Percentiles rank a stretch among this genome's conserved stretches.
phyloP scores from a whole-genome alignment of 2,113 vertebrate genomes.

The Rhinogobius similis region DNA sequence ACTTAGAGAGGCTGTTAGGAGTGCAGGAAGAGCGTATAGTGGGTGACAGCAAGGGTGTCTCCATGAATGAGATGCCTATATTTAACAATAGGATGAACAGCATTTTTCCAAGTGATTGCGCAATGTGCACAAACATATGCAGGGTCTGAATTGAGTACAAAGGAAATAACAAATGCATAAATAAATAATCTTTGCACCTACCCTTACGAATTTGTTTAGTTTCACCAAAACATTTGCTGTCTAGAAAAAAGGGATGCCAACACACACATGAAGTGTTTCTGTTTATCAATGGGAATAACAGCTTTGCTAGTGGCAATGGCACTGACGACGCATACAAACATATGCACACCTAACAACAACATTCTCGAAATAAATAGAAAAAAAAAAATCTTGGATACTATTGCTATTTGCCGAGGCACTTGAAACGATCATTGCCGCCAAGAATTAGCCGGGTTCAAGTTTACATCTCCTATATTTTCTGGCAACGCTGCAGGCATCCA shows the following conservation, averaged over 20 bases:
- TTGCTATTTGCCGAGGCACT: constrained; percentile 46
- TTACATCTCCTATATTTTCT: constrained; percentile 49
- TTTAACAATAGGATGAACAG: constrained; percentile 51
- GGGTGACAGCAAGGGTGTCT: constrained; percentile 49
- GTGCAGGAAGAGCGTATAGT: constrained; percentile 40
- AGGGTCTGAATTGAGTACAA: background rate
- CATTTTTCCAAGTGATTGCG: constrained; percentile 47
- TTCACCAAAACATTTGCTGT: background rate
- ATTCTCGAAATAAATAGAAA: constrained; percentile 12
- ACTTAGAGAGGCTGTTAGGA: constrained; percentile 54
- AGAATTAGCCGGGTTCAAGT: constrained; percentile 50
- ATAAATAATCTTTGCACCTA: background rate
- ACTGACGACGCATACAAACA: constrained; percentile 40
- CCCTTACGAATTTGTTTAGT: background rate
- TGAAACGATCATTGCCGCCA: constrained; percentile 34
- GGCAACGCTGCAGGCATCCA: constrained; percentile 50
- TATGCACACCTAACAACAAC: constrained; percentile 41
- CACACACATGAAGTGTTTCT: background rate
- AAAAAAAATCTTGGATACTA: constrained; percentile 27
- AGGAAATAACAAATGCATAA: background rate
- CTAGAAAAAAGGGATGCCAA: background rate
- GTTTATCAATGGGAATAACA: constrained; percentile 42
- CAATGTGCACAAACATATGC: constrained; percentile 35
- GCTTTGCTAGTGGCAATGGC: constrained; percentile 47
- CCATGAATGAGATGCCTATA: constrained; percentile 33